Evolutionary conservation across 2,888 invertebrate species (phyloP), one percentile per base, ranked within the genome.

Genomic region (Chalcis sispes): DNA sequence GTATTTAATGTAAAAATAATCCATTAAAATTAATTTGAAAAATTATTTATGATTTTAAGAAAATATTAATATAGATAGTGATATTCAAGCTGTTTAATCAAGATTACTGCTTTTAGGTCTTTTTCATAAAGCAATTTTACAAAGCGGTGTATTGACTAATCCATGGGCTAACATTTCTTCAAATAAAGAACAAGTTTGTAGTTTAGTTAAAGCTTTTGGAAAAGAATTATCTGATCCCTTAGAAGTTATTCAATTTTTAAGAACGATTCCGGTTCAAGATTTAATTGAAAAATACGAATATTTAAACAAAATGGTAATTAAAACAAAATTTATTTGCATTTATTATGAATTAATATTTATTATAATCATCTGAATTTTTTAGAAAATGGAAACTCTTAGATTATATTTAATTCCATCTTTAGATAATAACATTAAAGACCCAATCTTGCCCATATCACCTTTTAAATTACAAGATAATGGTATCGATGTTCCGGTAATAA

Each of bases 401-500:
- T 52, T 79, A 1, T 0, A 25, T 18, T 79, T 80, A 20, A 64
- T 75, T 1, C 82, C 83, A 32, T 75, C 79, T n/a, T 1, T 75
- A 3, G 83, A 83, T 27, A 36, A 7, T 25, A 79, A 72, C 32
- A 81, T 78, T 36, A 1, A 3, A 5, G 50, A 79, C 46, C 80
- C 82, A 5, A 74, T 83, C 3, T 75, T 83, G 29, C 89, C 89
- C 0, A 50, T 85, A 62, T 84, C 88, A 4, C 42, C 88, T 20
- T 79, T 83, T n/a, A 82, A 83, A 40, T 87, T 89, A 69, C 48
- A 64, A 1, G 77, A 83, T 23, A 67, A 79, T 0, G 86, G 86
- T 46, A 80, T 90, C 13, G 89, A 90, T 83, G 89, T 92, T 1
- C 91, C 91, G 0, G 87, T 88, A n/a, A 88, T 92, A 78, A 82